Percentiles rank a stretch among this genome's conserved stretches.
phyloP scores from a whole-genome alignment of 2,888 invertebrate genomes.

The Sphecodes monilicornis region DNA sequence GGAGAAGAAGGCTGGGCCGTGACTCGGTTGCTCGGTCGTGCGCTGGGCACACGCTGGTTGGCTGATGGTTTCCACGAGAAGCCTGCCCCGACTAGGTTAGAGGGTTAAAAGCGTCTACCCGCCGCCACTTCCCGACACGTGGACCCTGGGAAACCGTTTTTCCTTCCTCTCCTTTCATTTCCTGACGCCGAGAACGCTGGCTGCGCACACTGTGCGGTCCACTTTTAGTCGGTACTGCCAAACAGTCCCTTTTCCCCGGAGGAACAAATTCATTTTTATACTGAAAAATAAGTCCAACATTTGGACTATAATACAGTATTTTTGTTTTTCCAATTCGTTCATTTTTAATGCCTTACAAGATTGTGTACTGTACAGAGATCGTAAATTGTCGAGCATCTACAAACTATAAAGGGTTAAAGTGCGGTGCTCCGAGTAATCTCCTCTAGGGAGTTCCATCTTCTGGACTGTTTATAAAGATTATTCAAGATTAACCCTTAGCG shows the following conservation, averaged over 20 bases:
- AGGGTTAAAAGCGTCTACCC: constrained; percentile 59
- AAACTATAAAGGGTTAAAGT: no score
- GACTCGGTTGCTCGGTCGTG: constrained; percentile 7
- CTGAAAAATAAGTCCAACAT: no score
- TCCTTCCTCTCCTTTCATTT: constrained; percentile 24
- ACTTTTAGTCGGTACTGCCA: constrained; percentile 23
- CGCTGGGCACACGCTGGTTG: constrained; percentile 39
- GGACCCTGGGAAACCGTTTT: constrained; percentile 45
- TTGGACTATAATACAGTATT: no score
- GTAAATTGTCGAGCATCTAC: no score
- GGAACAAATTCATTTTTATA: no score
- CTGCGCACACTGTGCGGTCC: constrained; percentile 24
- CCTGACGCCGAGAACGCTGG: neutral
- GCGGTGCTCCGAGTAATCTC: no score
- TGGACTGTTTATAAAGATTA: no score
- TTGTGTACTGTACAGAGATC: no score
- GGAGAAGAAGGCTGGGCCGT: neutral
- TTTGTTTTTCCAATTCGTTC: no score
- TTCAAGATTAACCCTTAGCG: no score
- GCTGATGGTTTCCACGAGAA: constrained; percentile 25
- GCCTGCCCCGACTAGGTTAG: constrained; percentile 53
- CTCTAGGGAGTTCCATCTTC: no score
- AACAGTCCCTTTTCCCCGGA: neutral
- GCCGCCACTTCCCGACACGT: constrained; percentile 50
- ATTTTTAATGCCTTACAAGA: no score